Percentiles rank a stretch among this genome's conserved stretches.
phyloP scores from a whole-genome alignment of 1,140 invertebrate genomes.

The Pachyrhynchus sulphureomaculatus region DNA sequence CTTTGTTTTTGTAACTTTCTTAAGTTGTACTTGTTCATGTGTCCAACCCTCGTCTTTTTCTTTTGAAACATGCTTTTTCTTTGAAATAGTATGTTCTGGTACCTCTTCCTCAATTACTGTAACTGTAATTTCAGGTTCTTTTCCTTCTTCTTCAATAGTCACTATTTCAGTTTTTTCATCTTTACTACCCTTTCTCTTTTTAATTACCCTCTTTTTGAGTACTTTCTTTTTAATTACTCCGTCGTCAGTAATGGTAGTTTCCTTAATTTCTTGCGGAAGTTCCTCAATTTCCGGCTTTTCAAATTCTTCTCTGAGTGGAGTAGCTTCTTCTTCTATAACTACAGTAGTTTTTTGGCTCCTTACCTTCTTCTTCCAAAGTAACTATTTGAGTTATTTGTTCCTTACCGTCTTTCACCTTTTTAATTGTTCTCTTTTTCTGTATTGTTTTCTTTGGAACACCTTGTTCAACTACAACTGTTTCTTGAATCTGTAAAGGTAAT shows the following conservation, averaged over 20 bases:
- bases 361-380: constrained; percentile 48
- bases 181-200: constrained; percentile 41
- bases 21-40: too few species aligned
- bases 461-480: constrained; percentile 46
- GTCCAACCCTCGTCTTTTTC: too few species aligned
- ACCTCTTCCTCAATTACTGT: too few species aligned
- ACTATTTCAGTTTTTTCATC: constrained; percentile 43
- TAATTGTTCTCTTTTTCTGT: constrained; percentile 45
- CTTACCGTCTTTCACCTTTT: constrained; percentile 37
- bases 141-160: constrained; percentile 45
- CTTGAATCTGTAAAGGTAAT: constrained; percentile 39
- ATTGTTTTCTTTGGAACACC: constrained; percentile 44
- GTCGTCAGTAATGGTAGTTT: constrained; percentile 23
- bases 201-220: constrained; percentile 22
- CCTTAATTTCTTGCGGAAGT: constrained; percentile 50
- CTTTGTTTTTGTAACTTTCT: too few species aligned
- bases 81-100: too few species aligned
- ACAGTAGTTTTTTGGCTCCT: constrained; percentile 48
- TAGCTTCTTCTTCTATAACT: constrained; percentile 34
- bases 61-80: too few species aligned
- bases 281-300: constrained; percentile 38
- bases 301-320: constrained; percentile 17
- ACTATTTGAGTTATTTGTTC: constrained; percentile 46
- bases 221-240: neutral
- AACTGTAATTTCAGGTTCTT: constrained; percentile 32